These are phyloP conservation scores for Panzeria rudis DNA, from an alignment of 2,888 invertebrate species.

Conservation along the genomic window DNA sequence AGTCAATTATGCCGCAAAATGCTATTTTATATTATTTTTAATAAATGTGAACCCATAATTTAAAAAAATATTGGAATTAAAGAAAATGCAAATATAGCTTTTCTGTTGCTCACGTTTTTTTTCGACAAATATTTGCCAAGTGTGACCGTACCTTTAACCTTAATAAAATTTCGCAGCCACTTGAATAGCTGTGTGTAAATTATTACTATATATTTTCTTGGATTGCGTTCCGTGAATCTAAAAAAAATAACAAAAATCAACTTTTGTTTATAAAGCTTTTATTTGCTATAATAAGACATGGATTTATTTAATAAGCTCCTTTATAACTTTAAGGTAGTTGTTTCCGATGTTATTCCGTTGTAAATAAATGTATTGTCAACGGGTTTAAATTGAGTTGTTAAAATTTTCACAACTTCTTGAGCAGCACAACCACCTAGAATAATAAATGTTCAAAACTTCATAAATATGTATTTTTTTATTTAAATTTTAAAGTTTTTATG, in stretches of 20 bases:
- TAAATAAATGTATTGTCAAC: conserved; percentile 97
- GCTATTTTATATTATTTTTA: too few relatives aligned
- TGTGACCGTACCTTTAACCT: too few relatives aligned
- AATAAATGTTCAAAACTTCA: not conserved
- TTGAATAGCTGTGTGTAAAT: too few relatives aligned
- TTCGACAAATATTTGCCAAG: too few relatives aligned
- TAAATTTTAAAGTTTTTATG: not conserved
- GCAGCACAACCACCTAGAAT: conserved; percentile 93
- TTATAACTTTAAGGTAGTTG: conserved; percentile 91
- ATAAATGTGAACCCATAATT: too few relatives aligned
- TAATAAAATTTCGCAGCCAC: too few relatives aligned
- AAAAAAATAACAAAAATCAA: not conserved
- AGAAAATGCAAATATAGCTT: too few relatives aligned
- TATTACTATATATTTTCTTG: too few relatives aligned
- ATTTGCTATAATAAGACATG: conserved; percentile 1
- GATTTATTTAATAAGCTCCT: not conserved
- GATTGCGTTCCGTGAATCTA: too few relatives aligned
- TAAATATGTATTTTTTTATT: not conserved
- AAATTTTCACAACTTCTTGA: conserved; percentile 97
- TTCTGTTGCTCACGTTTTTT: too few relatives aligned
- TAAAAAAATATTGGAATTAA: too few relatives aligned
- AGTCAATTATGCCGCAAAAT: too few relatives aligned
- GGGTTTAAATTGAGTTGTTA: conserved; percentile 98
- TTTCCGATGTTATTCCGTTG: conserved; percentile 95
- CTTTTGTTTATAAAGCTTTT: not conserved